Base-by-base conservation (phyloP, 2,113 vertebrate genomes). In the Pipa parva region DNA sequence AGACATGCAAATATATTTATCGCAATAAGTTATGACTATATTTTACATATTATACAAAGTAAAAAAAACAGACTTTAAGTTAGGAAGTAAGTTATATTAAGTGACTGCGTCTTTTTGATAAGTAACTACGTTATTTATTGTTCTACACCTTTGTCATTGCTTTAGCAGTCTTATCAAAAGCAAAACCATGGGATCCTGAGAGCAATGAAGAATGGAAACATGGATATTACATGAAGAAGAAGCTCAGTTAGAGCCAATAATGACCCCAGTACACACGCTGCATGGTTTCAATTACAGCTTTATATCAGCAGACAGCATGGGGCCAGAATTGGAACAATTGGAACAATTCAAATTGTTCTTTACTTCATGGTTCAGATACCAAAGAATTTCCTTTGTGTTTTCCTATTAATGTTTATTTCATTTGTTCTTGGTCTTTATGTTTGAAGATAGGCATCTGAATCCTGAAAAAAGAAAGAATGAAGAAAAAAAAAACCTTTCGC, bases 231-330 rank as follows among this genome's bases (percentile, higher is more conserved):
- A 69, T 45, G 67, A 77, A 78, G 63, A 20, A 42, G 15, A 71
- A n/a, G n/a, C n/a, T 77, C 71, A 63, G 58, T 68, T 71, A 76
- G 74, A 74, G 59, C 2, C 71, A 59, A 74, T 81, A 80, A 84
- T 79, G 81, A 83, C 60, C 63, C 73, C 76, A 22, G 67, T 79
- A 64, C 72, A 75, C 71, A 79, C 56, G 62, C 80, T 70, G 63
- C 76, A 50, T 76, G 81, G 79, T 82, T 85, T 85, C 83, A 79
- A 74, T 87, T 85, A 81, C 76, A 77, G 78, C 77, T 83, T 80
- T 76, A 69, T 82, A 59, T 39, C 81, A 77, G 79, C 17, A 80
- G 80, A 87, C 78, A 79, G 75, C 74, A 24, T 76, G 79, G 85
- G 83, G 79, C 80, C 78, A 74, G 81, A 58, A 72, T 79, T 71